Conservation (phyloP, 2,797 vertebrate genomes). For the Neosilurus hyrtlii region DNA sequence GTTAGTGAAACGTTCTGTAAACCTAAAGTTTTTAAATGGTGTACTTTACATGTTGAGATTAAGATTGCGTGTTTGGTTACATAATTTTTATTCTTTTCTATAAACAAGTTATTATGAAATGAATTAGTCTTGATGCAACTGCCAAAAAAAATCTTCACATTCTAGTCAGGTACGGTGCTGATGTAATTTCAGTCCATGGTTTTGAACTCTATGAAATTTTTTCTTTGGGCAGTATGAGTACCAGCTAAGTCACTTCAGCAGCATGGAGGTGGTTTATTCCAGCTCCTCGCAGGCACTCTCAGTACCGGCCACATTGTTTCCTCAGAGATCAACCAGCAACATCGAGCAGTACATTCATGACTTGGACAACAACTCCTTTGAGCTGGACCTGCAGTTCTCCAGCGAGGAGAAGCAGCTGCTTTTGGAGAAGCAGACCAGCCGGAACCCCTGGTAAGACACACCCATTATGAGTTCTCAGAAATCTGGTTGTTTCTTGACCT, state of each 20-base stretch:
- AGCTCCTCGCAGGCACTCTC: slow-evolving; percentile 79
- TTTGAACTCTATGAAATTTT: neutral
- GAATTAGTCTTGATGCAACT: too few relatives aligned
- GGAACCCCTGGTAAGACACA: slow-evolving; percentile 87
- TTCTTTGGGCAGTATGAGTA: slow-evolving; percentile 85
- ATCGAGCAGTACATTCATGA: slow-evolving; percentile 97
- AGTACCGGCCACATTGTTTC: slow-evolving; percentile 53
- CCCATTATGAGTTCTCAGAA: neutral
- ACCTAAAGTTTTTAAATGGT: too few relatives aligned
- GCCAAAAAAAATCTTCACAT: neutral
- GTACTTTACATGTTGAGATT: too few relatives aligned
- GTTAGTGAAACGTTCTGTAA: too few relatives aligned
- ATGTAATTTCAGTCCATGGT: neutral
- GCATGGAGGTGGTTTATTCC: slow-evolving; percentile 91
- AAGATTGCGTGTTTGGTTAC: too few relatives aligned
- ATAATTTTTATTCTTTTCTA: too few relatives aligned
- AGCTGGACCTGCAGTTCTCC: slow-evolving; percentile 95
- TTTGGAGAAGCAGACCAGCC: slow-evolving; percentile 91
- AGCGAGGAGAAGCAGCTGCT: slow-evolving; percentile 90
- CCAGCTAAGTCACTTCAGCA: slow-evolving; percentile 96
- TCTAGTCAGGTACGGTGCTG: too few relatives aligned
- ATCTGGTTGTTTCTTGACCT: neutral
- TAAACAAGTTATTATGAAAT: too few relatives aligned
- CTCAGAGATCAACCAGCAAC: slow-evolving; percentile 49
- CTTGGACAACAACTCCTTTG: slow-evolving; percentile 95